Percentiles rank a stretch among this genome's conserved stretches.
These are phyloP conservation scores for Troides helena DNA, from an alignment of 2,888 invertebrate species.

Conservation along the genomic window DNA sequence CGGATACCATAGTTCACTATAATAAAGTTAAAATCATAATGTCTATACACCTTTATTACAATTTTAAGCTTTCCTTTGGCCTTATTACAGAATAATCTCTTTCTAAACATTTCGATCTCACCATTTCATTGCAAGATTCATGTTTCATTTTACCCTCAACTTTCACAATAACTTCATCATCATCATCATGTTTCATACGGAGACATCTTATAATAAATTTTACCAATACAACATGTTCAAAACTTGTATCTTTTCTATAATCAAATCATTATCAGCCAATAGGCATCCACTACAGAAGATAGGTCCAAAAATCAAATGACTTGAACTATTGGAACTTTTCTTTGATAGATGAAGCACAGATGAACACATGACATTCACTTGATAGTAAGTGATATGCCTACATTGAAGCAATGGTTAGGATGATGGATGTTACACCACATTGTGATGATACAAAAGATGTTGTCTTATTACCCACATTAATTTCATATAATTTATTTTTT, in stretches of 20 bases:
- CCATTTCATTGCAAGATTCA: not conserved
- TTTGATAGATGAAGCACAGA: too few species aligned
- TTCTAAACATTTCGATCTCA: not conserved
- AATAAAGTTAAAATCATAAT: not conserved
- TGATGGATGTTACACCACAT: too few species aligned
- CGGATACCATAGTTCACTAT: conserved; percentile 19
- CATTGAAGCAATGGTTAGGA: too few species aligned
- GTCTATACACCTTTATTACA: not conserved
- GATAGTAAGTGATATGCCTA: too few species aligned
- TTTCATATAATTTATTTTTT: not conserved
- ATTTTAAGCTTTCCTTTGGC: not conserved
- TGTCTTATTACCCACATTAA: not conserved
- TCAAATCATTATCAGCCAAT: not conserved
- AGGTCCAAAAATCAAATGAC: not conserved
- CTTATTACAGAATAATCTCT: not conserved
- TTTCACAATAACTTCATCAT: not conserved
- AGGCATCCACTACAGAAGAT: too few species aligned
- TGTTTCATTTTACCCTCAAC: not conserved
- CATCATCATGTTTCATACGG: too few species aligned
- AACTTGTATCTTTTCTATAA: not conserved
- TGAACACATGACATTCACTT: too few species aligned
- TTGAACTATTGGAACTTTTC: not conserved
- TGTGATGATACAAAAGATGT: too few species aligned
- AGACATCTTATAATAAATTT: not conserved
- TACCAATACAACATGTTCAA: not conserved